These are phyloP conservation scores for Pangasius macronema DNA, from an alignment of 2,797 vertebrate species.

Conservation along the genomic window DNA sequence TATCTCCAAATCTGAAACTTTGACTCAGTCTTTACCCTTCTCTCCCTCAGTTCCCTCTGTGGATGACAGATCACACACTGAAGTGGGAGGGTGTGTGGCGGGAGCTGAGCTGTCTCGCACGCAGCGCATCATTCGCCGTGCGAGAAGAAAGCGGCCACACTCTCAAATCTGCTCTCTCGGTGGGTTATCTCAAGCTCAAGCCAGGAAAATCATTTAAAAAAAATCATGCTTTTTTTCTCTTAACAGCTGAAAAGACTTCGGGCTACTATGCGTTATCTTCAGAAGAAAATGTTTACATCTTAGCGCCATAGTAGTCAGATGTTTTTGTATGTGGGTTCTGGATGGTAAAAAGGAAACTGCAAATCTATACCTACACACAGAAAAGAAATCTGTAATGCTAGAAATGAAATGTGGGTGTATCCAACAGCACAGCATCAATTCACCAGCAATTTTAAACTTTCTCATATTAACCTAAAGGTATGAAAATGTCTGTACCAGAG, in stretches of 20 bases:
- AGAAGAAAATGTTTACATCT: too few species aligned
- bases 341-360: neutral
- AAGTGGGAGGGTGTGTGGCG: slow-evolving; percentile 99
- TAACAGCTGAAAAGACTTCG: neutral
- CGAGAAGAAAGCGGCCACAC: slow-evolving; percentile 95
- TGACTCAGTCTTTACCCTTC: neutral
- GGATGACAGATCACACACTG: slow-evolving; percentile 85
- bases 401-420: neutral
- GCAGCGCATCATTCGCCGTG: slow-evolving; percentile 93
- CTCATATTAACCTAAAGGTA: neutral
- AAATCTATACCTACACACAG: neutral
- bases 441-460: neutral
- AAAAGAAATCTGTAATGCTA: neutral
- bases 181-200: slow-evolving; percentile 60
- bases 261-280: neutral
- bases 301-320: neutral
- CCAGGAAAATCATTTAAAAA: neutral
- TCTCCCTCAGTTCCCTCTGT: slow-evolving; percentile 84
- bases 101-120: slow-evolving; percentile 90
- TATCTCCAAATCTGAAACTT: neutral
- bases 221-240: neutral
- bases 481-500: neutral
- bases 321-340: neutral
- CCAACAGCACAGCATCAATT: neutral
- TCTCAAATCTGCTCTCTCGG: slow-evolving; percentile 90